Conservation (phyloP, 2,888 invertebrate species). For the Kryphioiulus occultus region DNA sequence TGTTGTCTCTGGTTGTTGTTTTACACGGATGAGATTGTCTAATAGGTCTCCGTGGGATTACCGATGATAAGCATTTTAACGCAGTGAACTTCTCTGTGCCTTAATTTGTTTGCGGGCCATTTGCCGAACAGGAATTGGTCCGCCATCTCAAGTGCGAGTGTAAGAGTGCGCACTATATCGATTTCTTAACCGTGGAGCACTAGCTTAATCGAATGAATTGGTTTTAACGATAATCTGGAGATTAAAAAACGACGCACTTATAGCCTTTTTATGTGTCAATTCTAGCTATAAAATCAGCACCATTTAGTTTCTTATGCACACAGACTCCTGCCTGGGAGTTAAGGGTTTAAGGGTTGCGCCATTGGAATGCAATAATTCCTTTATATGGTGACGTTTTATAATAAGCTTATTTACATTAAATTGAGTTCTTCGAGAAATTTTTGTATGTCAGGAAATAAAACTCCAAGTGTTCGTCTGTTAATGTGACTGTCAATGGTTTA, state of each 20-base stretch:
- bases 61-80: neutral
- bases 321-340: neutral
- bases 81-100: neutral
- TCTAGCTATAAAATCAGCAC: neutral
- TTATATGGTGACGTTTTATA: neutral
- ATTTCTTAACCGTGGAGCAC: constrained; percentile 15
- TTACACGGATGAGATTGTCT: neutral
- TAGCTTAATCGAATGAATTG: constrained; percentile 19
- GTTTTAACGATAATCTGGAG: constrained; percentile 14
- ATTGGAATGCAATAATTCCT: neutral
- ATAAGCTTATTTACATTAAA: no score
- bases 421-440: no score
- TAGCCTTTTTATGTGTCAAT: constrained; percentile 6
- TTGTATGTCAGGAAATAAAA: no score
- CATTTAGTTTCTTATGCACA: neutral
- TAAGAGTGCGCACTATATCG: neutral
- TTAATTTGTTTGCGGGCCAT: constrained; percentile 32
- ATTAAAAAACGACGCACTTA: constrained; percentile 40
- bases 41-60: neutral
- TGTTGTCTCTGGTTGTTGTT: neutral
- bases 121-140: neutral
- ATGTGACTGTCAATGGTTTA: no score
- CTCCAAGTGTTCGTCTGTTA: no score
- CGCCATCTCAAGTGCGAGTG: neutral
- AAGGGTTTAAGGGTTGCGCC: neutral